These are phyloP conservation scores for Phorcus lineatus DNA, from an alignment of 2,888 invertebrate species.

Conservation along the genomic window DNA sequence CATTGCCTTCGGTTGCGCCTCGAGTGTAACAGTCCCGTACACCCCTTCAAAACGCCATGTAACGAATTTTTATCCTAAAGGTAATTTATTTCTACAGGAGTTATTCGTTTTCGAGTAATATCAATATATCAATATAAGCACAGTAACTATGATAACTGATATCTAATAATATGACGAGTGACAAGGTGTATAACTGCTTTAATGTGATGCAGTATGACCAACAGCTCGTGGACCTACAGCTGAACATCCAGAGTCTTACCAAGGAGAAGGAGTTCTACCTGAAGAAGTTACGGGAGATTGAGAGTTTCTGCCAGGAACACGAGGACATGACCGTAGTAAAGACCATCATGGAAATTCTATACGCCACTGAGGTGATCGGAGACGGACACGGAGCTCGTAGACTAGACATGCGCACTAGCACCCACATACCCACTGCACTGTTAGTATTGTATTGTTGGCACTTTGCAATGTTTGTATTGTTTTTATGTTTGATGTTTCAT, in stretches of 20 bases:
- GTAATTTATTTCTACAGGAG: no score
- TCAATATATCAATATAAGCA: no score
- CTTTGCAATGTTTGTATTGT: not conserved
- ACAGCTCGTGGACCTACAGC: slow-evolving; percentile 50
- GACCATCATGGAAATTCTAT: slow-evolving; percentile 96
- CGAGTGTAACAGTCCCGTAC: no score
- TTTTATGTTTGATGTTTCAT: not conserved
- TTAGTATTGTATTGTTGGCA: slow-evolving; percentile 4
- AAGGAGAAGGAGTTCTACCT: slow-evolving; percentile 99
- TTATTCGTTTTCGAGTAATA: no score
- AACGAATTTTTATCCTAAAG: no score
- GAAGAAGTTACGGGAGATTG: slow-evolving; percentile 97
- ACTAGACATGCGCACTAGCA: slow-evolving; percentile 2
- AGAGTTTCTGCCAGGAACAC: slow-evolving; percentile 97
- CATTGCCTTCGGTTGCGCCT: no score
- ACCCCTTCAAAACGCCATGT: no score
- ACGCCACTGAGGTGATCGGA: slow-evolving; percentile 92
- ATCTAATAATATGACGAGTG: no score
- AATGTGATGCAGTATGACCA: slow-evolving; percentile 17
- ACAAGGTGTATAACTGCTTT: not conserved
- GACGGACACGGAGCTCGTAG: not conserved
- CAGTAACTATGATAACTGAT: no score
- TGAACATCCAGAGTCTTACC: slow-evolving; percentile 52
- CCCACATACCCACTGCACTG: slow-evolving; percentile 15
- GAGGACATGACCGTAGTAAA: slow-evolving; percentile 83